A percentile compares a stretch with the other conserved stretches of the same genome.
phyloP scores from a whole-genome alignment of 2,797 vertebrate species.

The Knipowitschia caucasica region DNA sequence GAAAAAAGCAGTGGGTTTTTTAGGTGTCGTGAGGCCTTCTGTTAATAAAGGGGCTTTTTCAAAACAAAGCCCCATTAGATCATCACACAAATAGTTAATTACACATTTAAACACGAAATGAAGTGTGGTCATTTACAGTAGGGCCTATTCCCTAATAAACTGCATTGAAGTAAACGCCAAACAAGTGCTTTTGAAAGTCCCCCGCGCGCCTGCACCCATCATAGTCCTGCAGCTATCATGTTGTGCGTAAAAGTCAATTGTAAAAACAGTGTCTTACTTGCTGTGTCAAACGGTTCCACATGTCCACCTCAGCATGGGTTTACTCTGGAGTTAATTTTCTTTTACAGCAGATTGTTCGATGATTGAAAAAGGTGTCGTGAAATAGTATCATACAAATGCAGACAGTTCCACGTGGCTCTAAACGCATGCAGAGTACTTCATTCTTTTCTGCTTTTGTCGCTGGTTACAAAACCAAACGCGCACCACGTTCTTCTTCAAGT shows the following conservation, averaged over 20 bases:
- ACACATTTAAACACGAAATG: conserved; percentile 85
- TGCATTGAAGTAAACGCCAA: conserved; percentile 64
- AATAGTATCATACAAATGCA: conserved; percentile 81
- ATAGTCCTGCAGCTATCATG: conserved; percentile 42
- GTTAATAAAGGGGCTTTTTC: conserved; percentile 48
- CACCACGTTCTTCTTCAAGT: conserved; percentile 99
- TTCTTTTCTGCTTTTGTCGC: conserved; percentile 97
- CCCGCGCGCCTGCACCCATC: conserved; percentile 30
- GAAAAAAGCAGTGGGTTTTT: conserved; percentile 19
- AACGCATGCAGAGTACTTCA: conserved; percentile 96
- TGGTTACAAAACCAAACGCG: conserved; percentile 99
- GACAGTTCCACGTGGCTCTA: conserved; percentile 74
- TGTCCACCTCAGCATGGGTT: conserved; percentile 62
- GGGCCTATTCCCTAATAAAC: conserved; percentile 30
- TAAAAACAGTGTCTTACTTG: conserved; percentile 93
- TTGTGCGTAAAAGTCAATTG: conserved; percentile 66
- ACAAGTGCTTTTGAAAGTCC: conserved; percentile 58
- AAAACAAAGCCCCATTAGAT: conserved; percentile 67
- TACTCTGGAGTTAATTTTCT: conserved; percentile 57
- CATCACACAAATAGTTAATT: conserved; percentile 81
- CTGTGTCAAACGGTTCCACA: conserved; percentile 77
- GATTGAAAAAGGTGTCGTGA: conserved; percentile 72
- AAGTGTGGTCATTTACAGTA: conserved; percentile 88
- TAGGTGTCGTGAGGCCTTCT: conserved; percentile 39
- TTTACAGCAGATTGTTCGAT: conserved; percentile 64